A percentile compares a stretch with the other conserved stretches of the same genome.
These are phyloP conservation scores for Cuniculus paca DNA, from an alignment of 2,797 vertebrate species.

Conservation along the genomic window DNA sequence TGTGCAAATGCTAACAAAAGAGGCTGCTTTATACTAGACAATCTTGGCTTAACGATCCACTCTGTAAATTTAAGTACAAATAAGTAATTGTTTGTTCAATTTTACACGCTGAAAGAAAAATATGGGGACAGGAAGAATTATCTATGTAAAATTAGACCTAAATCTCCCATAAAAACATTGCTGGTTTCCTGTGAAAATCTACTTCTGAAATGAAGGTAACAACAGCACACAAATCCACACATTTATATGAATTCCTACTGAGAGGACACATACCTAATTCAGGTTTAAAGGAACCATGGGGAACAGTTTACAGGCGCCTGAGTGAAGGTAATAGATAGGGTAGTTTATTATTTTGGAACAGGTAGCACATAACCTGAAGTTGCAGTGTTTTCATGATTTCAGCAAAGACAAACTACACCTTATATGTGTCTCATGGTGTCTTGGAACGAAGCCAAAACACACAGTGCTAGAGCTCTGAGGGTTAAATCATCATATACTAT, in stretches of 20 bases:
- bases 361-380: constrained; percentile 63
- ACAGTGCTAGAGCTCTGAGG: constrained; percentile 28
- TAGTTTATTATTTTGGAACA: constrained; percentile 71
- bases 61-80: constrained; percentile 51
- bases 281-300: constrained; percentile 59
- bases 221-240: background rate
- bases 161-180: constrained; percentile 38
- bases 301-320: constrained; percentile 51
- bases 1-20: constrained; percentile 61
- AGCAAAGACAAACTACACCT: constrained; percentile 41
- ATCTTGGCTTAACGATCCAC: background rate
- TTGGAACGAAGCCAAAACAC: constrained; percentile 67
- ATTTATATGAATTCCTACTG: background rate
- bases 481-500: constrained; percentile 75
- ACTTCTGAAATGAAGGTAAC: constrained; percentile 40
- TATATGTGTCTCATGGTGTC: background rate
- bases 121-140: constrained; percentile 56
- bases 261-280: background rate
- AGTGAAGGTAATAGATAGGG: background rate
- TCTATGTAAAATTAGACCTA: constrained; percentile 36
- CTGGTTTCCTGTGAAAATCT: constrained; percentile 64
- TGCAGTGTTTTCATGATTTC: constrained; percentile 44
- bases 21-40: background rate
- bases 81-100: constrained; percentile 57
- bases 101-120: constrained; percentile 26